Percentiles rank a stretch among this genome's conserved stretches.
phyloP scores from a whole-genome alignment of 2,797 vertebrate species.

The Anguilla anguilla region DNA sequence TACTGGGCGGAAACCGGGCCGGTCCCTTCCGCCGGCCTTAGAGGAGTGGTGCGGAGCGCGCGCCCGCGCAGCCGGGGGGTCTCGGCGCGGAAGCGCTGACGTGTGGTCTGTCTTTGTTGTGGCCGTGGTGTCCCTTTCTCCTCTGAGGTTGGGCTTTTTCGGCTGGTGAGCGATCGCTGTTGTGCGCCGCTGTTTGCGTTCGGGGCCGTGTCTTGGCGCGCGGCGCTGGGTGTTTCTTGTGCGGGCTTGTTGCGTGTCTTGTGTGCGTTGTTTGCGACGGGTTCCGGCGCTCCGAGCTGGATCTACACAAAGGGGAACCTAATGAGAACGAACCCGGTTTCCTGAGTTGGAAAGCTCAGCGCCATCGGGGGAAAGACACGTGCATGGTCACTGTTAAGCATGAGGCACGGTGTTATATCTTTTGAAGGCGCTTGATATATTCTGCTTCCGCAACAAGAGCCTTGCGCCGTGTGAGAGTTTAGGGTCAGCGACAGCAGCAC shows the following conservation, averaged over 20 bases:
- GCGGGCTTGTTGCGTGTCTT: background rate
- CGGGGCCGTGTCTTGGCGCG: slow-evolving; percentile 1
- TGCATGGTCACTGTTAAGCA: background rate
- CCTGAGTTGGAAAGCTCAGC: background rate
- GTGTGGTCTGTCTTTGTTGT: slow-evolving; percentile 11
- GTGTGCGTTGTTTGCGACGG: background rate
- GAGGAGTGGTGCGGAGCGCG: background rate
- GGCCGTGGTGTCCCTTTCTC: slow-evolving; percentile 13
- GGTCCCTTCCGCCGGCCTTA: background rate
- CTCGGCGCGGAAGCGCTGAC: background rate
- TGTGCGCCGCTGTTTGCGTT: slow-evolving; percentile 18
- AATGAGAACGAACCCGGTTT: background rate
- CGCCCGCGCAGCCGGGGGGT: background rate
- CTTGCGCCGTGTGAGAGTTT: background rate
- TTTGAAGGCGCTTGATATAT: background rate
- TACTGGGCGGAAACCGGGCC: background rate
- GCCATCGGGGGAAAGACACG: background rate
- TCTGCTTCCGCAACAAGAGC: background rate
- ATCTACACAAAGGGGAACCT: slow-evolving; percentile 4
- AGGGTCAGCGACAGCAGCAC: slow-evolving; percentile 1
- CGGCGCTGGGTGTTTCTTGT: background rate
- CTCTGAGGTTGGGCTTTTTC: background rate
- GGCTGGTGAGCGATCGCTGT: background rate
- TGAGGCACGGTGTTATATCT: background rate
- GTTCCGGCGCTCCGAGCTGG: background rate